Evolutionary conservation across 2,113 vertebrate species (phyloP), one percentile per base, ranked within the genome.

Genomic region (Ornithorhynchus anatinus): DNA sequence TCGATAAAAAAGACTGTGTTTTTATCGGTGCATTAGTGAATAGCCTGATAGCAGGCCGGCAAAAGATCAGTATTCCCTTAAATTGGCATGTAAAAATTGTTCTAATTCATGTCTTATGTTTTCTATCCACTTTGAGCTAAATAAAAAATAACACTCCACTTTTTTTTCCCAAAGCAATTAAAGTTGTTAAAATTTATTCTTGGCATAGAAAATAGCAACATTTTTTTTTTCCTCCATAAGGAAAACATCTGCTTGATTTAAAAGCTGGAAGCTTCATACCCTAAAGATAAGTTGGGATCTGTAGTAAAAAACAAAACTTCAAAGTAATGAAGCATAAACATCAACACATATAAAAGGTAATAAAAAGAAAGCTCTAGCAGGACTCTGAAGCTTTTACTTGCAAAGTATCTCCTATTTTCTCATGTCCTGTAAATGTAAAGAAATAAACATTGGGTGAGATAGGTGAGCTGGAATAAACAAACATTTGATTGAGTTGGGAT

Each of bases 311-410:
- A 5, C 1, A 25, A 62, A 82, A 85, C 59, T 75, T 65, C 82
- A 58, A 88, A 75, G 61, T 81, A 86, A 87, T 65, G 74, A 88
- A 88, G 77, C 73, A 72, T 81, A 82, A 84, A 81, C 60, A 69
- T 31, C 57, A 79, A 29, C 67, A 72, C 59, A 54, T 59, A 64
- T 62, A 79, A 85, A 88, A 84, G 20, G 50, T 59, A 76, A 66
- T 88, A 59, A 88, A 87, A 87, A 62, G 67, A 63, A 79, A 83
- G 51, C 57, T 23, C 20, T 79, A 80, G 79, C 53, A 76, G 75
- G 39, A 56, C 44, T 75, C 72, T 70, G 59, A 75, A 85, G 72
- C 27, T 88, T 84, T 87, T 79, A 84, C 47, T 78, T 50, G 67
- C 57, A 62, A 76, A 84, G 38, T 59, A 37, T n/a, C 39, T 66